phyloP scores from a whole-genome alignment of 2,888 invertebrate species.

The Adineta ricciae region DNA sequence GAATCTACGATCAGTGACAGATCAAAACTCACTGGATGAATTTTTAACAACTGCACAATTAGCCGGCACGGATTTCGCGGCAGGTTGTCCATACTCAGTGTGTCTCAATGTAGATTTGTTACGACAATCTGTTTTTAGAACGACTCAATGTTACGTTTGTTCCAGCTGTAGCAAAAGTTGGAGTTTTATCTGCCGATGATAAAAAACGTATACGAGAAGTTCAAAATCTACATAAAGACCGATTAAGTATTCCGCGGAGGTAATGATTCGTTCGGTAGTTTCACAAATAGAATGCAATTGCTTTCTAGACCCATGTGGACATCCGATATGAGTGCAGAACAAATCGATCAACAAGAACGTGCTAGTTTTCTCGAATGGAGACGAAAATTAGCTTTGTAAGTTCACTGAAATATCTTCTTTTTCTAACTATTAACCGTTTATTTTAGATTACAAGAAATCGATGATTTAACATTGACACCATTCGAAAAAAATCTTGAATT shows the following conservation, averaged over 20 bases:
- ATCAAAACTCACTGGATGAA: constrained; percentile 88
- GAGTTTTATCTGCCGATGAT: constrained; percentile 59
- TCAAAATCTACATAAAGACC: constrained; percentile 51
- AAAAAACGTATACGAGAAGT: constrained; percentile 39
- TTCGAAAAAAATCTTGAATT: constrained; percentile 94
- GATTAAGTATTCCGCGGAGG: constrained; percentile 71
- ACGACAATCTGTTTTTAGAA: constrained; percentile 58
- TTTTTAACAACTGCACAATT: constrained; percentile 86
- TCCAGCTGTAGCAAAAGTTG: constrained; percentile 54
- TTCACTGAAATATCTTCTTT: neutral
- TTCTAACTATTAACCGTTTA: neutral
- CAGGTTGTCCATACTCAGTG: constrained; percentile 43
- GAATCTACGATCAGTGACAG: constrained; percentile 76
- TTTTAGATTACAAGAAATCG: constrained; percentile 21
- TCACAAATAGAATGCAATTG: too few species aligned
- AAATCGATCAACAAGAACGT: constrained; percentile 68
- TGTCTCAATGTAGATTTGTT: neutral
- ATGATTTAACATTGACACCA: constrained; percentile 65
- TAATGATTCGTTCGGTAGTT: constrained; percentile 34
- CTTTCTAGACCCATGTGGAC: constrained; percentile 27
- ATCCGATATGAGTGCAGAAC: constrained; percentile 52
- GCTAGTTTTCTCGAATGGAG: constrained; percentile 82
- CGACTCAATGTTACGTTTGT: constrained; percentile 72
- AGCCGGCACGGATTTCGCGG: constrained; percentile 78
- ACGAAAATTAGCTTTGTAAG: constrained; percentile 62